A percentile compares a stretch with the other conserved stretches of the same genome.
Evolutionary conservation across 1,140 invertebrate species (phyloP).

Genomic region (Magallana ariakensis): DNA sequence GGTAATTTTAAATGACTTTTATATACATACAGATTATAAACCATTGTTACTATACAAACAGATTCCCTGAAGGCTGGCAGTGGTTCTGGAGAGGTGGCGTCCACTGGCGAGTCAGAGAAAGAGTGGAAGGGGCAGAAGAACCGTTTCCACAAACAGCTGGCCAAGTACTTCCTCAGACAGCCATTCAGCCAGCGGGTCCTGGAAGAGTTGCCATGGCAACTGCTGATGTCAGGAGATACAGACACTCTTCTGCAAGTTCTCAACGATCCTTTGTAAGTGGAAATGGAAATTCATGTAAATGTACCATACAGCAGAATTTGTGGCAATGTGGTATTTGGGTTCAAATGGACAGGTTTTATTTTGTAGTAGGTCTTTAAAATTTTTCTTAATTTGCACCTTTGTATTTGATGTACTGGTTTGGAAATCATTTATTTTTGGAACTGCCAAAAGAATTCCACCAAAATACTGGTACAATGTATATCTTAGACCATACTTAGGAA

Average conservation of each 20-base stretch:
- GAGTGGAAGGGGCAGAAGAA: conserved; percentile 65
- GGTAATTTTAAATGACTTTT: no score
- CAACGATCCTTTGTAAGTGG: conserved; percentile 69
- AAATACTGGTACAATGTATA: no score
- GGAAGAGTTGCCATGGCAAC: conserved; percentile 76
- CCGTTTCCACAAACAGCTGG: conserved; percentile 68
- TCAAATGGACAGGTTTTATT: no score
- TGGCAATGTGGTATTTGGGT: no score
- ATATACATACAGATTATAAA: no score
- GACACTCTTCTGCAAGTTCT: conserved; percentile 62
- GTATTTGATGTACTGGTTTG: no score
- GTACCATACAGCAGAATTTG: no score
- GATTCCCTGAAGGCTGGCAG: conserved; percentile 52
- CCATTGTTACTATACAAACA: not conserved
- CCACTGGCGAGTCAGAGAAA: conserved; percentile 50
- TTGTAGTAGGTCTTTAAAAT: no score
- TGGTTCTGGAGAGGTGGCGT: not conserved
- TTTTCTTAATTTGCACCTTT: no score
- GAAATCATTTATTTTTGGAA: no score
- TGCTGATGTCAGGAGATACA: conserved; percentile 70
- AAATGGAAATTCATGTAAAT: not conserved
- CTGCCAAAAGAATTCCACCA: no score
- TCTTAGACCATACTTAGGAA: no score
- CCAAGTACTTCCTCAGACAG: conserved; percentile 68
- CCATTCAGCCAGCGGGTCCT: conserved; percentile 60